A percentile compares a stretch with the other conserved stretches of the same genome.
phyloP scores from a whole-genome alignment of 2,888 invertebrate species.

The Netelia virgata region DNA sequence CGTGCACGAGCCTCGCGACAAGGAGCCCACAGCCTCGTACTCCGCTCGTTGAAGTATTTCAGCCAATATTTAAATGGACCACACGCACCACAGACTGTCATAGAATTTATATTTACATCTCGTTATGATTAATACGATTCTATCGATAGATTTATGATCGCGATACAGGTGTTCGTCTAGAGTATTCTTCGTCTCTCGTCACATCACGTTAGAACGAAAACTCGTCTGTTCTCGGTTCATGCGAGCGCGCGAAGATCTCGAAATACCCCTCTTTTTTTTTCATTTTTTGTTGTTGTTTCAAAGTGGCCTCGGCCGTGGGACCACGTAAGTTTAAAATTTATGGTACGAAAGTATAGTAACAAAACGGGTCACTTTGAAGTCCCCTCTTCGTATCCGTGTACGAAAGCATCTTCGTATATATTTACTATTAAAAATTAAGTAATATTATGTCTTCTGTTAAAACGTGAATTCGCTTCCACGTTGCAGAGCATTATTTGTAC shows the following conservation, averaged over 20 bases:
- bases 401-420: slow-evolving; percentile 20
- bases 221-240: neutral
- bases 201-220: neutral
- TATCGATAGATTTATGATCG: slow-evolving; percentile 42
- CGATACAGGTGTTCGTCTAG: slow-evolving; percentile 20
- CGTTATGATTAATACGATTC: slow-evolving; percentile 56
- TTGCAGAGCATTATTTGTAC: slow-evolving; percentile 68
- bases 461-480: slow-evolving; percentile 49
- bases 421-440: slow-evolving; percentile 30
- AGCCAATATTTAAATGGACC: slow-evolving; percentile 56
- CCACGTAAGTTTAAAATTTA: slow-evolving; percentile 50
- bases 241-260: neutral
- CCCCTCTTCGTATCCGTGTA: slow-evolving; percentile 4
- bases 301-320: slow-evolving; percentile 55
- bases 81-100: slow-evolving; percentile 45
- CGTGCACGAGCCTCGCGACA: slow-evolving; percentile 1
- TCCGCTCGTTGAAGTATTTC: slow-evolving; percentile 15
- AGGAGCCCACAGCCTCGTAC: slow-evolving; percentile 34
- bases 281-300: neutral
- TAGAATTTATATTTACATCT: slow-evolving; percentile 66
- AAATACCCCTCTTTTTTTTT: neutral
- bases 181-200: slow-evolving; percentile 14
- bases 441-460: slow-evolving; percentile 35
- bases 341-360: slow-evolving; percentile 43
- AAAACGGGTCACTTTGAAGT: slow-evolving; percentile 43